phyloP scores from a whole-genome alignment of 2,113 vertebrate species.

The Gasterosteus nipponicus region DNA sequence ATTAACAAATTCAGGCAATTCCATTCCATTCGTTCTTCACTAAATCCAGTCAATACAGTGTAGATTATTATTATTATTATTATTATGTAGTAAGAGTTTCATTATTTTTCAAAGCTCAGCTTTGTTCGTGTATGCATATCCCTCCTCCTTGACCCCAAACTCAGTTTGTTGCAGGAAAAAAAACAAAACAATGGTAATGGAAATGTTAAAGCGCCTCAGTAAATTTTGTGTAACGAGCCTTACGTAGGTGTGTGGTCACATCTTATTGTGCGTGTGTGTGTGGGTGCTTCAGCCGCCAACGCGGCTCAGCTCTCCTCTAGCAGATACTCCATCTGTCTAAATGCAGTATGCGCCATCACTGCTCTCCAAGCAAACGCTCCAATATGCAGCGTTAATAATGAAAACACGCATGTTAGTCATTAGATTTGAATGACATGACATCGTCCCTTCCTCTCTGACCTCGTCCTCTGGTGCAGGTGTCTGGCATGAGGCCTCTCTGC shows the following conservation, averaged over 20 bases:
- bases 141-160: background rate
- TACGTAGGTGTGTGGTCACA: slow-evolving; percentile 55
- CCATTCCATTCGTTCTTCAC: background rate
- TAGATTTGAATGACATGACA: background rate
- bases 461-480: slow-evolving; percentile 71
- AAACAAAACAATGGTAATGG: slow-evolving; percentile 4
- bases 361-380: slow-evolving; percentile 4
- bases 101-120: background rate
- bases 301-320: slow-evolving; percentile 39
- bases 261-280: slow-evolving; percentile 34
- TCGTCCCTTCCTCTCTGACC: slow-evolving; percentile 51
- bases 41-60: background rate
- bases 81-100: background rate
- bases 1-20: background rate
- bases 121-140: slow-evolving; percentile 8
- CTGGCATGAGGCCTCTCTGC: slow-evolving; percentile 80
- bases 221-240: slow-evolving; percentile 29
- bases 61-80: background rate
- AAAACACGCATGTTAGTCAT: background rate
- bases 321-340: slow-evolving; percentile 61
- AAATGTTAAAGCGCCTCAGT: slow-evolving; percentile 26
- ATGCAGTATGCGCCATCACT: slow-evolving; percentile 25
- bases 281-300: slow-evolving; percentile 52
- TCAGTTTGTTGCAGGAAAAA: slow-evolving; percentile 25
- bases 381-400: background rate